These are phyloP conservation scores for Polia nebulosa DNA, from an alignment of 2,888 invertebrate genomes.

Conservation along the genomic window DNA sequence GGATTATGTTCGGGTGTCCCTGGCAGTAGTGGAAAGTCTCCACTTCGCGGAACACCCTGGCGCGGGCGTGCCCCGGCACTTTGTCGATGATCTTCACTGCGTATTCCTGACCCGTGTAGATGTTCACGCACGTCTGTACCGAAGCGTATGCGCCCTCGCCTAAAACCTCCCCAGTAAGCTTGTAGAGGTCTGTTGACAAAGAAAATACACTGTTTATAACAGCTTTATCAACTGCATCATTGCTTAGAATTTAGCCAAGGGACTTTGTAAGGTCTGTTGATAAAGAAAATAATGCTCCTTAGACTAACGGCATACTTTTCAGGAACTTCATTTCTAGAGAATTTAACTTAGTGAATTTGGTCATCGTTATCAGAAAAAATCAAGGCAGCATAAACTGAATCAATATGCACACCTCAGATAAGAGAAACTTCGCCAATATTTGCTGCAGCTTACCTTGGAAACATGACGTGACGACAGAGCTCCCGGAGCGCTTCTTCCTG, in stretches of 20 bases:
- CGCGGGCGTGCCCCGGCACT: slow-evolving; percentile 98
- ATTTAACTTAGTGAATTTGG: neutral
- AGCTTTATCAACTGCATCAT: neutral
- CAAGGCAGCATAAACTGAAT: slow-evolving; percentile 27
- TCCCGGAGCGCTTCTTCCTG: slow-evolving; percentile 97
- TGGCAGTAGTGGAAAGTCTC: slow-evolving; percentile 99
- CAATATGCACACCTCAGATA: slow-evolving; percentile 45
- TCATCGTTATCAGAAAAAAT: slow-evolving; percentile 25
- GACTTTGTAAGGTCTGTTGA: too few relatives aligned
- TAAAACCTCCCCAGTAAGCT: slow-evolving; percentile 98
- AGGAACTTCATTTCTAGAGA: neutral
- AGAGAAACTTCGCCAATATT: slow-evolving; percentile 37
- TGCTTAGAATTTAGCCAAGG: too few relatives aligned
- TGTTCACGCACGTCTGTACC: slow-evolving; percentile 98
- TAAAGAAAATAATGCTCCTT: too few relatives aligned
- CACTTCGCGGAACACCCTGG: slow-evolving; percentile 99
- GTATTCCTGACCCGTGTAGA: slow-evolving; percentile 97
- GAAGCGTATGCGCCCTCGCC: slow-evolving; percentile 99
- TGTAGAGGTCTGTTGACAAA: slow-evolving; percentile 95
- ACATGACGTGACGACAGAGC: slow-evolving; percentile 96
- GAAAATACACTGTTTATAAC: slow-evolving; percentile 26
- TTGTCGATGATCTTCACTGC: slow-evolving; percentile 99
- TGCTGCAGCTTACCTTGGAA: slow-evolving; percentile 93
- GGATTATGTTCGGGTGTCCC: slow-evolving; percentile 99
- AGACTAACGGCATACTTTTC: too few relatives aligned